Percentiles rank a stretch among this genome's conserved stretches.
Conservation (phyloP, 2,888 invertebrate genomes). For the Hyles lineata region DNA sequence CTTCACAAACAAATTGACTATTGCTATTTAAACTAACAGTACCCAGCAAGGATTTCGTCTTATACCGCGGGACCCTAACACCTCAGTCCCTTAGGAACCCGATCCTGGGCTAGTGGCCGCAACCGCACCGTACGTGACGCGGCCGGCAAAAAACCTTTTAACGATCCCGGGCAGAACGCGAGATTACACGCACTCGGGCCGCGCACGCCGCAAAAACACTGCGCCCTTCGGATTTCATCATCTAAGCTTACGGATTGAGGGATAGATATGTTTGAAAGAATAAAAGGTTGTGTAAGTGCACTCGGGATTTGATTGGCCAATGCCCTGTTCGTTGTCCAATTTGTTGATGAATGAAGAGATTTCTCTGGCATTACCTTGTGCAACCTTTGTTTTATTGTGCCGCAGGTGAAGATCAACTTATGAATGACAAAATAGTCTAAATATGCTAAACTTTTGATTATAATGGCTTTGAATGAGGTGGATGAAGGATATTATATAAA, state of each 20-base stretch:
- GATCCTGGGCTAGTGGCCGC: conserved; percentile 61
- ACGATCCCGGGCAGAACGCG: conserved; percentile 22
- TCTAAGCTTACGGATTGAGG: not conserved
- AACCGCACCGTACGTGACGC: conserved; percentile 64
- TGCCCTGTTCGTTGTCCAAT: too few relatives aligned
- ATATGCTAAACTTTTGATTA: too few relatives aligned
- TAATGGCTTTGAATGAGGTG: too few relatives aligned
- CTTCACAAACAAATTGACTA: too few relatives aligned
- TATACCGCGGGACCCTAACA: conserved; percentile 20
- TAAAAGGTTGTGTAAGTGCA: not conserved
- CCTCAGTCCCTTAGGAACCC: conserved; percentile 58
- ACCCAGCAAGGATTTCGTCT: not conserved
- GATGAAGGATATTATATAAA: too few relatives aligned
- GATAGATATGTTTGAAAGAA: not conserved
- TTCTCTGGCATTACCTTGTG: too few relatives aligned
- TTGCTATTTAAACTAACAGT: not conserved
- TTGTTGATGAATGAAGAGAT: too few relatives aligned
- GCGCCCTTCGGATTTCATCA: not conserved
- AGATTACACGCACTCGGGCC: conserved; percentile 13
- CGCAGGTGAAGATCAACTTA: too few relatives aligned
- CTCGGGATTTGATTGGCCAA: too few relatives aligned
- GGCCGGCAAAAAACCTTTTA: conserved; percentile 35
- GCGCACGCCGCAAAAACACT: not conserved
- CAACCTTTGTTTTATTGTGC: too few relatives aligned
- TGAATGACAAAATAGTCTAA: too few relatives aligned